Percentiles rank a stretch among this genome's conserved stretches.
These are phyloP conservation scores for Idaea straminata DNA, from an alignment of 2,888 invertebrate species.

Conservation along the genomic window DNA sequence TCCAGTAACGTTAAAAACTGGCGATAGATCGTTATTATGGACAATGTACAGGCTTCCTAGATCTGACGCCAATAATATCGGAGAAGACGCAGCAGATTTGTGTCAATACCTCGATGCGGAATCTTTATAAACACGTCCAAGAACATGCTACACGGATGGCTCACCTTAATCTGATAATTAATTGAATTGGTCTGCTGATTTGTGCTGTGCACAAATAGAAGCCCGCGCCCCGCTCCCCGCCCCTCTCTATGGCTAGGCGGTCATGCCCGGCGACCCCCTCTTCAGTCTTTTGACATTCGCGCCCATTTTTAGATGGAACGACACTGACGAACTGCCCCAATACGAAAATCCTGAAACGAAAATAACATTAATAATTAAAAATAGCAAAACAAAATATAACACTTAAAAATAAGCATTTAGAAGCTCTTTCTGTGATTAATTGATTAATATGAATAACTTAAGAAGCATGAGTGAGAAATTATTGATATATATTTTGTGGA, in stretches of 20 bases:
- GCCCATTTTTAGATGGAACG: slow-evolving; percentile 77
- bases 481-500: slow-evolving; percentile 22
- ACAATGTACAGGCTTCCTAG: slow-evolving; percentile 30
- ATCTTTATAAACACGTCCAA: slow-evolving; percentile 57
- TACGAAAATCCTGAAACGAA: slow-evolving; percentile 48
- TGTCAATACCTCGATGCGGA: slow-evolving; percentile 45
- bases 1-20: slow-evolving; percentile 7
- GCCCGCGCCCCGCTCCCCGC: slow-evolving; percentile 53
- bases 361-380: slow-evolving; percentile 34
- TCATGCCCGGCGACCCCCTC: slow-evolving; percentile 60
- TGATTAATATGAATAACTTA: slow-evolving; percentile 24
- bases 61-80: slow-evolving; percentile 38
- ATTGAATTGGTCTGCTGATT: slow-evolving; percentile 78
- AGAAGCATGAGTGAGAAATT: slow-evolving; percentile 18
- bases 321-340: slow-evolving; percentile 62
- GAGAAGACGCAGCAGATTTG: slow-evolving; percentile 42
- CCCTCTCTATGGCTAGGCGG: slow-evolving; percentile 44
- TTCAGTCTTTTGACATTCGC: slow-evolving; percentile 79
- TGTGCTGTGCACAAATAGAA: slow-evolving; percentile 77
- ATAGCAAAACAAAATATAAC: slow-evolving; percentile 42
- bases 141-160: slow-evolving; percentile 64
- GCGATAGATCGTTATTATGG: slow-evolving; percentile 14
- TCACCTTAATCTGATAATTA: slow-evolving; percentile 80
- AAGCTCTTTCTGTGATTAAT: slow-evolving; percentile 31
- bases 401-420: slow-evolving; percentile 57